Percentiles rank a stretch among this genome's conserved stretches.
Conservation (phyloP, 2,888 invertebrate genomes). For the Phengaris alcon region DNA sequence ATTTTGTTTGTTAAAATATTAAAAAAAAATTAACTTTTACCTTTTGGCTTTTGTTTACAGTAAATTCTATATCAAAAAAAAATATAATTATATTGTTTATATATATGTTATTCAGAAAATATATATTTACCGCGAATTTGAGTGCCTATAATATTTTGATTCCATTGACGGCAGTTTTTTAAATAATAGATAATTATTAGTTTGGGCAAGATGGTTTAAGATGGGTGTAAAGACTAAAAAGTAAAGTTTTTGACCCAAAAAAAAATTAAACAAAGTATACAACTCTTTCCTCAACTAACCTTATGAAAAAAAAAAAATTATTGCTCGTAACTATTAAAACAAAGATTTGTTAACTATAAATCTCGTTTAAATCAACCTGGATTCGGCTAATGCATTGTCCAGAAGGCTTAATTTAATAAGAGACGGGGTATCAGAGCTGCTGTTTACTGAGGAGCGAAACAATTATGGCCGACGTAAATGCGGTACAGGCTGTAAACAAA, state of each 20-base stretch:
- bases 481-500: constrained; percentile 21
- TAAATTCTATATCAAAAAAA: not conserved
- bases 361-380: constrained; percentile 6
- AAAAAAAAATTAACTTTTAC: not conserved
- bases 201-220: too few relatives aligned
- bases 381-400: constrained; percentile 19
- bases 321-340: too few relatives aligned
- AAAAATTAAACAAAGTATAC: too few relatives aligned
- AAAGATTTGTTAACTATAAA: not conserved
- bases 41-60: not conserved
- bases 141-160: too few relatives aligned
- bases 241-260: too few relatives aligned
- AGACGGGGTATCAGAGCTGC: not conserved
- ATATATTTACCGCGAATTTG: too few relatives aligned
- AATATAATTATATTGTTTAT: not conserved
- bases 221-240: too few relatives aligned
- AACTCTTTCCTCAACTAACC: too few relatives aligned
- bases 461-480: not conserved
- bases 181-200: too few relatives aligned
- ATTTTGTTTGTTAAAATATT: not conserved
- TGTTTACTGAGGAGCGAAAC: constrained; percentile 9
- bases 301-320: too few relatives aligned
- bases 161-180: too few relatives aligned
- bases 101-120: too few relatives aligned
- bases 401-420: constrained; percentile 18